Base-by-base conservation (phyloP, 2,888 invertebrate genomes). In the Eupithecia insigniata region DNA sequence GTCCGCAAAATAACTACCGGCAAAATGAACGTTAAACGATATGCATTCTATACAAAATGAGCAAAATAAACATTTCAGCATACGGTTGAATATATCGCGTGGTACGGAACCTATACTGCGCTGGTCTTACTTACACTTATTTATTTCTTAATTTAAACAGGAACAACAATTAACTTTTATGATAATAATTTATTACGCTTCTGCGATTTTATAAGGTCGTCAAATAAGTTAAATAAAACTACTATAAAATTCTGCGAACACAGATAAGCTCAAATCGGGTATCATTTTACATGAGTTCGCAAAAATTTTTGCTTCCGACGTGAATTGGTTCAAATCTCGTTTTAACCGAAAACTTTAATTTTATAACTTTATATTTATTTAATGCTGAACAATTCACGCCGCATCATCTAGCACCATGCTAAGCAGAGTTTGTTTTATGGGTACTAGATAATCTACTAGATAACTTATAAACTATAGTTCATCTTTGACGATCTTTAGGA, bases 401-500 rank as follows among this genome's bases (percentile, higher is more conserved):
- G n/a, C 18, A 18, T n/a, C 46, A 26, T 4, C 26, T 12, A 26
- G 26, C n/a, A 18, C 26, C 22, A 22, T n/a, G 12, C 12, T 22
- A 5, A 51, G 51, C 51, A 10, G 22, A 46, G 10, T 10, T 51
- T 51, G 0, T 43, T 5, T 43, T 6, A 18, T 43, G 0, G 43
- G 18, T 22, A 46, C 46, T 6, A 18, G 43, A 18, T 43, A 36
- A 51, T 46, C 2, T 46, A 8, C 26, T 55, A n/a, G 55, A 55
- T 51, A 51, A 18, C 1, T 46, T 10, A 51, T 51, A 26, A 55
- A 22, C 55, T 78, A 72, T 26, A 92, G 86, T 85, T 94, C 93
- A 76, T 94, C 93, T 76, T 88, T 92, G 12, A 90, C 88, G 60
- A 93, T 78, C 75, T 88, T 87, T 39, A 93, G 73, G 12, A 91